Base-by-base conservation (phyloP, 1,140 invertebrate genomes). In the Meloidogyne hapla region DNA sequence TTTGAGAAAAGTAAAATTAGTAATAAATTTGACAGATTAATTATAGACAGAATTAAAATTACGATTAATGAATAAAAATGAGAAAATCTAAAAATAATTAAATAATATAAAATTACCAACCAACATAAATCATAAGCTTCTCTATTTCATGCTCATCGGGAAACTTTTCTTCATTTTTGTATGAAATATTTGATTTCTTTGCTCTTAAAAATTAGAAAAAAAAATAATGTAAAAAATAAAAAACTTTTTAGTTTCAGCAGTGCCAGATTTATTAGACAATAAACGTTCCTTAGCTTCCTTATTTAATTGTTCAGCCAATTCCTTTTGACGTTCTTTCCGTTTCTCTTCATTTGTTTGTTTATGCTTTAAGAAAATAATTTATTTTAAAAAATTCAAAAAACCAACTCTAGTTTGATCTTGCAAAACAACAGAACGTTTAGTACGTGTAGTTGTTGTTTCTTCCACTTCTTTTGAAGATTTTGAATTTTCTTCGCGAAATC, bases 321-420 rank as follows among this genome's bases (percentile, higher is more conserved):
- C 95, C 82, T 94, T 94, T 87, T 99, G 97, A 90, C 98, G 94
- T 84, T 94, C 91, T 84, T 96, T 95, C 23, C 97, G 90, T 88
- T 98, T 98, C 82, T 98, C 96, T 89, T 99, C 97, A 0, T 94
- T 92, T 26, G 94, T 95, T 81, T 94, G 92, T 87, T 99, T 97
- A 69, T 93, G 81, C 74, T 80, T 48, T 12, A 80, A 78, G n/a
- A n/a, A 28, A 48, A n/a, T 45, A 45, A 48, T 48, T 6, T 15
- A 25, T 13, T 1, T 13, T 67, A 38, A 38, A n/a, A n/a, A n/a
- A 42, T 42, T n/a, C 3, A n/a, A 67, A 66, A 38, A 67, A 63
- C 85, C 86, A 87, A 92, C 95, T 83, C 96, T 90, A 8, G 98
- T 90, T 89, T 98, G 96, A 0, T 93, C 94, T 84, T 97, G 95